A percentile compares a stretch with the other conserved stretches of the same genome.
Evolutionary conservation across 2,113 vertebrate genomes (phyloP).

Genomic region (Odontophorus gujanensis): DNA sequence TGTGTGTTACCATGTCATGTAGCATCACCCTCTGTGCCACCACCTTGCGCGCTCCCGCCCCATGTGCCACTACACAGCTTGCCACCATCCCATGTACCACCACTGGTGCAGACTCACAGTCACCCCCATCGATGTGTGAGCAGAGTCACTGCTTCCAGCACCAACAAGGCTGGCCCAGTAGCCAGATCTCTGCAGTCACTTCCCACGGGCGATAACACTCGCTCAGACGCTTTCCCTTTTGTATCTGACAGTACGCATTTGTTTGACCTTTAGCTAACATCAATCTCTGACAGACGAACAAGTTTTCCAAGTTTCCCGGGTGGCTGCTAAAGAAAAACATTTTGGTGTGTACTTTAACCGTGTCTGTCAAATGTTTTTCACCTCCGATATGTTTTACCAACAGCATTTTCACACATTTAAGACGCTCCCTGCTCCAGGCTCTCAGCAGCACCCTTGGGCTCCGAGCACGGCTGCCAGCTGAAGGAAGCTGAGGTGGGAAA

Average conservation of each 20-base stretch:
- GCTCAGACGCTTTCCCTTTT: neutral
- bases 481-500: neutral
- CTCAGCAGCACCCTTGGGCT: neutral
- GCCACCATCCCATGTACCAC: neutral
- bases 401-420: neutral
- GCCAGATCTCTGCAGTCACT: neutral
- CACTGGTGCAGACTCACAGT: neutral
- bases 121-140: accelerated
- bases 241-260: neutral
- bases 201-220: neutral
- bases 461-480: neutral
- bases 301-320: neutral
- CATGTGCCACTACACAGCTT: too few species aligned
- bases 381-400: neutral
- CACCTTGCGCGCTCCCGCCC: neutral
- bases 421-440: neutral
- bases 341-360: neutral
- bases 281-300: neutral
- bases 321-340: neutral
- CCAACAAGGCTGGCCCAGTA: accelerated
- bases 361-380: neutral
- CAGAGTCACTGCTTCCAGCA: accelerated
- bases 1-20: neutral
- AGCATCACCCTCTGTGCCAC: neutral
- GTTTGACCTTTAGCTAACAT: neutral